Evolutionary conservation across 2,888 invertebrate species (phyloP), one percentile per base, ranked within the genome.

Genomic region (Melieria omissa): DNA sequence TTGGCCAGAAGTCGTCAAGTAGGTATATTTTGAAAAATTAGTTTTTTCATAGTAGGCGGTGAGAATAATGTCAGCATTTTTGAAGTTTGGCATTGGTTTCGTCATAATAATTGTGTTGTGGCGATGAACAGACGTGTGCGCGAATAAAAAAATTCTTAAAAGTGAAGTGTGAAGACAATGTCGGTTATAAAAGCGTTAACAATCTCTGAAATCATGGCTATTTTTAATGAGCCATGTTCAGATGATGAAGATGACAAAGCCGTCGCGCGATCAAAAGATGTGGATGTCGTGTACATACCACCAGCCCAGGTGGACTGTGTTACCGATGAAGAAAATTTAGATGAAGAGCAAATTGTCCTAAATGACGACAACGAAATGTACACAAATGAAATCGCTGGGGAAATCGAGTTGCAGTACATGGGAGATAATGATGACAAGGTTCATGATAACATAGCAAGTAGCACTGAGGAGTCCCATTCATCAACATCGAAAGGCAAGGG

Each of bases 231-330:
- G 29, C 58, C 58, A 58, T 29, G 41, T 58, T 58, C 58, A 58
- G 58, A 58, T 58, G 58, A 58, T 9, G 58, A 58, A 42, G 58
- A 29, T 3, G 58, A 58, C 42, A 1, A 29, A 10, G 58, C 58
- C 42, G 42, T 29, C 5, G 5, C 7, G 58, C 29, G n/a, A 4
- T 58, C 58, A 58, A 58, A 58, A 5, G 41, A 6, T 14, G 41
- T 62, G 12, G 62, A 70, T 44, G 46, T 70, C 45, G 55, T 70
- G 9, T 70, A 63, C 57, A 70, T 70, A 55, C 63, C 63, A 44
- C 63, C 62, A 42, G 41, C 58, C 63, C 54, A 63, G 41, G 47
- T 60, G 52, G 69, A 63, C 14, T 29, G 41, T 54, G 49, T 70
- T 61, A 54, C 55, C n/a, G 69, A 63, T 55, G 14, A 62, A 41